A percentile compares a stretch with the other conserved stretches of the same genome.
These are phyloP conservation scores for Alligator mississippiensis DNA, from an alignment of 2,113 vertebrate genomes.

Conservation along the genomic window DNA sequence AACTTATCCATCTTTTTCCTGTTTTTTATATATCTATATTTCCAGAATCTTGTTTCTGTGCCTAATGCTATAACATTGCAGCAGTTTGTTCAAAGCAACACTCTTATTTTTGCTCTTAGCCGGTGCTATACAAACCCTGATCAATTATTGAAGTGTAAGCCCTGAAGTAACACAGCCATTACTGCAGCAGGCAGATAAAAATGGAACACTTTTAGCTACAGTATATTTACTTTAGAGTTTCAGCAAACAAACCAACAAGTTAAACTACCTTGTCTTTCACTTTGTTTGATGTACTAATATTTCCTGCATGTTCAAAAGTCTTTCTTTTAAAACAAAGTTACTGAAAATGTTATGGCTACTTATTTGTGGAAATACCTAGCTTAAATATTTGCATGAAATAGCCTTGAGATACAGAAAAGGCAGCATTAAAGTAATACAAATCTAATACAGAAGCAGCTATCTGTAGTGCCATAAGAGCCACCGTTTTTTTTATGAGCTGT, in stretches of 20 bases:
- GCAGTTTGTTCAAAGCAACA: slow-evolving; percentile 91
- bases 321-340: slow-evolving; percentile 68
- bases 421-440: slow-evolving; percentile 60
- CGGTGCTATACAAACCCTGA: slow-evolving; percentile 93
- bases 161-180: slow-evolving; percentile 88
- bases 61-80: slow-evolving; percentile 89
- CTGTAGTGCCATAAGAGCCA: slow-evolving; percentile 67
- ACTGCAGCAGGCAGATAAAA: slow-evolving; percentile 87
- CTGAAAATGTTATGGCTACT: slow-evolving; percentile 46
- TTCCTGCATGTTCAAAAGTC: slow-evolving; percentile 75
- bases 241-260: slow-evolving; percentile 84
- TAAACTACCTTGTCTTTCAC: slow-evolving; percentile 83
- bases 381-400: slow-evolving; percentile 72
- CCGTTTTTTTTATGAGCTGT: slow-evolving; percentile 53
- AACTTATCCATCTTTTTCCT: slow-evolving; percentile 88
- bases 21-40: slow-evolving; percentile 87
- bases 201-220: slow-evolving; percentile 85
- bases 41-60: slow-evolving; percentile 84
- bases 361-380: slow-evolving; percentile 68
- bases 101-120: slow-evolving; percentile 93
- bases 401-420: slow-evolving; percentile 53
- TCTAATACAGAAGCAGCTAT: slow-evolving; percentile 76
- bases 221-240: slow-evolving; percentile 86
- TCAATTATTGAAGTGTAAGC: slow-evolving; percentile 95
- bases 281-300: slow-evolving; percentile 76